Evolutionary conservation across 2,797 vertebrate genomes (phyloP), one percentile per base, ranked within the genome.

Genomic region (Lepus townsendii): DNA sequence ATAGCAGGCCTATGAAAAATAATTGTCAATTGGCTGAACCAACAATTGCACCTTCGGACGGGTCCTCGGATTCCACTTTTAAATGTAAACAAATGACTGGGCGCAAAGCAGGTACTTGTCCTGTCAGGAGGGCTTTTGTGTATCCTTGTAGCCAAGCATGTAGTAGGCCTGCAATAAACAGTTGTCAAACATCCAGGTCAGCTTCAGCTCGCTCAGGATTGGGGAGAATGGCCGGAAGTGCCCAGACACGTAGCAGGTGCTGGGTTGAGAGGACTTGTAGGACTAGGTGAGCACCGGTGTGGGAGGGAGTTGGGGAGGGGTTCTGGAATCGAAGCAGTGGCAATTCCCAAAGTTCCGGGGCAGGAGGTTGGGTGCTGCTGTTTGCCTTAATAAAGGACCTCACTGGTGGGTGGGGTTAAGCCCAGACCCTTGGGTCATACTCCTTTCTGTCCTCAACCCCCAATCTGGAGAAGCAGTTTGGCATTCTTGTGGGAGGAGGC

Each of bases 1-100:
- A 32, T 12, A 92, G 57, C 47, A 68, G 77, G 24, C 19, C 88
- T 71, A 65, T 16, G 16, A 24, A 42, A 76, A 86, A 26, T 91
- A 87, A 73, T 87, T 96, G 50, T 75, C 76, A 77, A 75, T 50
- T 20, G 57, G 32, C 79, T 68, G 26, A 93, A 66, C 69, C 68
- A 71, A 38, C 32, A 79, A 42, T 83, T 42, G 62, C 3, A 54
- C 71, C 47, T 71, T 90, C 71, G 3, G 35, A 47, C 75, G 35
- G 42, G 66, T 79, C 76, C 60, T n/a, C 13, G 50, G 77, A 47
- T 82, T 84, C 88, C n/a, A 60, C 50, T 16, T 92, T 93, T 88
- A 73, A 52, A 68, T 63, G 32, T 47, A 91, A 76, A 88, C 35
- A 47, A 60, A 80, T n/a, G 10, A 4, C 9, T 69, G 13, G 32